Percentiles rank a stretch among this genome's conserved stretches.
phyloP scores from a whole-genome alignment of 2,113 vertebrate genomes.

The Ranitomeya imitator region DNA sequence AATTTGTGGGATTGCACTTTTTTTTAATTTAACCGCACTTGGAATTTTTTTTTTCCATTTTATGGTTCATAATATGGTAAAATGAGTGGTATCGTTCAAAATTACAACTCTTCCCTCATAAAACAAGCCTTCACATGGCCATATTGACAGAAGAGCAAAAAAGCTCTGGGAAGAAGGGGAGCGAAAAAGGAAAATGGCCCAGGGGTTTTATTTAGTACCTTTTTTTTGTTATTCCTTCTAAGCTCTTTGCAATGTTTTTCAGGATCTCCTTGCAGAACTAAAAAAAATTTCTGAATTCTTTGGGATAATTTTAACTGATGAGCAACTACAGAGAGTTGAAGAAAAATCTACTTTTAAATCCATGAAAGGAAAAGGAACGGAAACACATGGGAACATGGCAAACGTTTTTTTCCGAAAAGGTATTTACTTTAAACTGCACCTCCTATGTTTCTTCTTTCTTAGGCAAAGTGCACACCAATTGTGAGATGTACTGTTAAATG shows the following conservation, averaged over 20 bases:
- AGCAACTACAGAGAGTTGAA: constrained; percentile 2
- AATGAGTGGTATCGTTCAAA: too few relatives aligned
- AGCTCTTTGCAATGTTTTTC: neutral
- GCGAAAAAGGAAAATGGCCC: too few relatives aligned
- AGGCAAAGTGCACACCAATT: neutral
- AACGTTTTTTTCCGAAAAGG: constrained; percentile 43
- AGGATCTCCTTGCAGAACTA: constrained; percentile 18
- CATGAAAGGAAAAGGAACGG: constrained; percentile 38
- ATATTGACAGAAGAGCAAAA: too few relatives aligned
- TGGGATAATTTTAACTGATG: constrained; percentile 29
- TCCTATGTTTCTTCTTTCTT: neutral
- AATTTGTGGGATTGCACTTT: too few relatives aligned
- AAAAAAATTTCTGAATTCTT: constrained; percentile 31
- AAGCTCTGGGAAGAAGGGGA: too few relatives aligned
- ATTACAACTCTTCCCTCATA: too few relatives aligned
- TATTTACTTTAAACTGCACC: neutral
- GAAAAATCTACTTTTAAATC: constrained; percentile 27
- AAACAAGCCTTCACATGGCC: too few relatives aligned
- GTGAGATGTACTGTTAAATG: neutral
- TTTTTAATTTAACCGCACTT: too few relatives aligned
- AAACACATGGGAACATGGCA: constrained; percentile 14
- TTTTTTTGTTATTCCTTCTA: too few relatives aligned
- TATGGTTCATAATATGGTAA: too few relatives aligned
- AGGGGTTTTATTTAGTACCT: too few relatives aligned
- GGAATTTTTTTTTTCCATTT: too few relatives aligned